Conservation (phyloP, 2,113 vertebrate genomes). For the Gadus chalcogrammus region DNA sequence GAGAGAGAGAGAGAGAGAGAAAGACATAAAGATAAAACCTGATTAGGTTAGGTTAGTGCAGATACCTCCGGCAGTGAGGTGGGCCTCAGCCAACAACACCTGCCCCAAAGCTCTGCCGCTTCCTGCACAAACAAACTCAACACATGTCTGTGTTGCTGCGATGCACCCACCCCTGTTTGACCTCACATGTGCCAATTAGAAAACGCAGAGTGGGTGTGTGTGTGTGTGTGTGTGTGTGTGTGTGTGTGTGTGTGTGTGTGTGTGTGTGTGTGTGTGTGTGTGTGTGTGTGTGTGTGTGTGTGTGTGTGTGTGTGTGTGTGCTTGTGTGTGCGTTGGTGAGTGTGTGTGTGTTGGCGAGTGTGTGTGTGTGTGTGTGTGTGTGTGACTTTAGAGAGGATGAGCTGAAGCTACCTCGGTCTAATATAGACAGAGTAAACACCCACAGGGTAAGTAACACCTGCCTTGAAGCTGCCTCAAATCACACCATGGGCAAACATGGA, state of each 20-base stretch:
- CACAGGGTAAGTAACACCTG: conserved; percentile 44
- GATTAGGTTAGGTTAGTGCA: background rate
- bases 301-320: no score
- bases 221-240: background rate
- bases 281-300: no score
- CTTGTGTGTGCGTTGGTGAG: no score
- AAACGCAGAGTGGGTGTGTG: background rate
- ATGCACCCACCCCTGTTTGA: conserved; percentile 24
- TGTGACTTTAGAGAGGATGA: conserved; percentile 4
- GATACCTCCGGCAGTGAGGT: background rate
- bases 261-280: no score
- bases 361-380: no score
- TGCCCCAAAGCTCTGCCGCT: background rate
- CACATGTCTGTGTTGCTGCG: conserved; percentile 10
- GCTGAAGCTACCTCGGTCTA: conserved; percentile 39
- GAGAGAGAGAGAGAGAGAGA: background rate
- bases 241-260: no score
- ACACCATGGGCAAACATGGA: conserved; percentile 42
- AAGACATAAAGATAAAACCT: no score
- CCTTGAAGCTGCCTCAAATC: conserved; percentile 39
- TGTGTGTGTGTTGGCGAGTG: no score
- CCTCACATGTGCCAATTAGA: conserved; percentile 12
- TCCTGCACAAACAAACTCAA: conserved; percentile 36
- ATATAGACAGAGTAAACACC: conserved; percentile 53
- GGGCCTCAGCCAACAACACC: conserved; percentile 19